Percentiles rank a stretch among this genome's conserved stretches.
phyloP scores from a whole-genome alignment of 2,797 vertebrate species.

The Myotis vivesi region DNA sequence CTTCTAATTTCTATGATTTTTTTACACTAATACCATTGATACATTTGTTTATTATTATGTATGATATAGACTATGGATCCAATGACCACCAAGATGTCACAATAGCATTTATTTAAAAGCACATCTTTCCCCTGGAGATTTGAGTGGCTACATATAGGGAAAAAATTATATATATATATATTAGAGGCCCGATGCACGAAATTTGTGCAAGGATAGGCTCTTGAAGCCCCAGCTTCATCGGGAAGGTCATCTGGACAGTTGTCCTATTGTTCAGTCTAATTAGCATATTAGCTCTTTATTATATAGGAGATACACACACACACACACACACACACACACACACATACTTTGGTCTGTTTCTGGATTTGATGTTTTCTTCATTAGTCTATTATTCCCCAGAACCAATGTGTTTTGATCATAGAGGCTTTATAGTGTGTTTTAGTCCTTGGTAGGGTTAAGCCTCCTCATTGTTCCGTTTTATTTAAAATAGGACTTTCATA shows the following conservation, averaged over 20 bases:
- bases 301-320: too few relatives aligned
- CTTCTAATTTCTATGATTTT: neutral
- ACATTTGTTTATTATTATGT: neutral
- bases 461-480: neutral
- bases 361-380: neutral
- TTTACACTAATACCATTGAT: neutral
- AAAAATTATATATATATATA: too few relatives aligned
- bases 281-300: too few relatives aligned
- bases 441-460: neutral
- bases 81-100: neutral
- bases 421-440: neutral
- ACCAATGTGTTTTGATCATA: neutral
- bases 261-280: too few relatives aligned
- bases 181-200: too few relatives aligned
- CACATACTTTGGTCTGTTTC: neutral
- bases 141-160: neutral
- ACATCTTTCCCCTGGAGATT: neutral
- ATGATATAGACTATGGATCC: neutral
- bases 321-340: neutral
- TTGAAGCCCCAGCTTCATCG: too few relatives aligned
- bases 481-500: neutral
- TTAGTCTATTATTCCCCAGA: neutral
- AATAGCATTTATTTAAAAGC: neutral
- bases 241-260: rapidly evolving
- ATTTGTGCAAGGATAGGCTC: too few relatives aligned